These are phyloP conservation scores for Cheumatopsyche charites DNA, from an alignment of 1,140 invertebrate species.

Conservation along the genomic window DNA sequence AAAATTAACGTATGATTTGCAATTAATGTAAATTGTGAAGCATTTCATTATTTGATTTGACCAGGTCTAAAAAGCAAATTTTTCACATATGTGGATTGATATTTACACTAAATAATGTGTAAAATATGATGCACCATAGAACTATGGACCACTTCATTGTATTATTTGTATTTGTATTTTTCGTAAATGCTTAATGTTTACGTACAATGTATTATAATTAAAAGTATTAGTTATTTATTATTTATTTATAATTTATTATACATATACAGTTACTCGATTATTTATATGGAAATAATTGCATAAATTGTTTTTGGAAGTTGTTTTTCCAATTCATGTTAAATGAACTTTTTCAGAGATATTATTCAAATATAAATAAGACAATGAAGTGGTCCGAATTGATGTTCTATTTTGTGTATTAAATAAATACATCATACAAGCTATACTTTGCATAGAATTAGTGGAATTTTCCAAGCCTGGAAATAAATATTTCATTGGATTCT, in stretches of 20 bases:
- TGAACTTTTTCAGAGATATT: background rate
- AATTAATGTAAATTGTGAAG: background rate
- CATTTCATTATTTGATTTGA: background rate
- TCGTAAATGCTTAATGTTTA: too few species aligned
- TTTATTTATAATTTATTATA: background rate
- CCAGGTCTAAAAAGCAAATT: background rate
- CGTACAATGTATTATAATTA: background rate
- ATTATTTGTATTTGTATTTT: conserved; percentile 31
- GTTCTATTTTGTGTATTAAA: conserved; percentile 39
- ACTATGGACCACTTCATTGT: conserved; percentile 40
- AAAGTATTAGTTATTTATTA: conserved; percentile 2
- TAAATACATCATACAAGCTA: conserved; percentile 69
- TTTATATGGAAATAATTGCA: too few species aligned
- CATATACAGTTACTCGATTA: too few species aligned
- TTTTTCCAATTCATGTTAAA: too few species aligned
- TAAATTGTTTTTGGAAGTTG: too few species aligned
- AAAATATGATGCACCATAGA: background rate
- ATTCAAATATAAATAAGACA: conserved; percentile 32
- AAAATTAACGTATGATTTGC: background rate
- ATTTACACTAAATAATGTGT: conserved; percentile 2
- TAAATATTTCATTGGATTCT: conserved; percentile 51
- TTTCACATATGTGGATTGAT: background rate
- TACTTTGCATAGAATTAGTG: conserved; percentile 90
- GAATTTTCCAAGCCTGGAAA: conserved; percentile 73
- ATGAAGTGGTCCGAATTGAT: conserved; percentile 40